These are phyloP conservation scores for Antechinus stuartii DNA, from an alignment of 2,113 vertebrate species.

Conservation along the genomic window DNA sequence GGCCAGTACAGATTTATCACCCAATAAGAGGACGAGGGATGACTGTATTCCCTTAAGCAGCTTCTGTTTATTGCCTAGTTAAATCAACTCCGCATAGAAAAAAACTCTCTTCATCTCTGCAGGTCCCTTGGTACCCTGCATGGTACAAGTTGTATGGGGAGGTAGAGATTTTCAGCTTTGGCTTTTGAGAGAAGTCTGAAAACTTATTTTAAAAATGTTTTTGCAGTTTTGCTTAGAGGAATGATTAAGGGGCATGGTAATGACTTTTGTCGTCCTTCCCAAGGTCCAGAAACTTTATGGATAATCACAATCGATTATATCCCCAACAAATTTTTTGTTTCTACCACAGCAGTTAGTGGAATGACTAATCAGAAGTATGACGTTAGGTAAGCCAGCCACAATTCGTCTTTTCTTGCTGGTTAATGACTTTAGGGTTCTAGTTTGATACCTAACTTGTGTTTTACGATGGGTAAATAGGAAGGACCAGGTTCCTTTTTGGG, in stretches of 20 bases:
- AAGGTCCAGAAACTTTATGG: not conserved
- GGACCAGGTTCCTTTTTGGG: not conserved
- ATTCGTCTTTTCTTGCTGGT: not conserved
- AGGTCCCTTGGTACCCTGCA: not conserved
- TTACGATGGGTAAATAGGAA: rapidly evolving
- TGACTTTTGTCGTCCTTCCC: not conserved
- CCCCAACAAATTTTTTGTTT: not conserved
- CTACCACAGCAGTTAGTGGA: not conserved
- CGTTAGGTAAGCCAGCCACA: too few relatives aligned
- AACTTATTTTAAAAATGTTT: not conserved
- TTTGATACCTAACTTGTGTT: not conserved
- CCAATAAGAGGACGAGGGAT: not conserved
- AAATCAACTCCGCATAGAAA: not conserved
- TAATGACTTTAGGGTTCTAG: not conserved
- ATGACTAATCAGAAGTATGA: not conserved
- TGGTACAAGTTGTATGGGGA: rapidly evolving
- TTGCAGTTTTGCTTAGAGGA: not conserved
- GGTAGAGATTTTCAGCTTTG: not conserved
- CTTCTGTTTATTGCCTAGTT: slow-evolving; percentile 28
- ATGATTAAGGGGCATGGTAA: not conserved
- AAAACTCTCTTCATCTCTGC: not conserved
- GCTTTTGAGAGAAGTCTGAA: not conserved
- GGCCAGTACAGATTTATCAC: slow-evolving; percentile 39
- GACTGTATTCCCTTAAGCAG: slow-evolving; percentile 2
- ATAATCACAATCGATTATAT: not conserved